A percentile compares a stretch with the other conserved stretches of the same genome.
Conservation (phyloP, 2,888 invertebrate genomes). For the Caenorhabditis plicata region DNA sequence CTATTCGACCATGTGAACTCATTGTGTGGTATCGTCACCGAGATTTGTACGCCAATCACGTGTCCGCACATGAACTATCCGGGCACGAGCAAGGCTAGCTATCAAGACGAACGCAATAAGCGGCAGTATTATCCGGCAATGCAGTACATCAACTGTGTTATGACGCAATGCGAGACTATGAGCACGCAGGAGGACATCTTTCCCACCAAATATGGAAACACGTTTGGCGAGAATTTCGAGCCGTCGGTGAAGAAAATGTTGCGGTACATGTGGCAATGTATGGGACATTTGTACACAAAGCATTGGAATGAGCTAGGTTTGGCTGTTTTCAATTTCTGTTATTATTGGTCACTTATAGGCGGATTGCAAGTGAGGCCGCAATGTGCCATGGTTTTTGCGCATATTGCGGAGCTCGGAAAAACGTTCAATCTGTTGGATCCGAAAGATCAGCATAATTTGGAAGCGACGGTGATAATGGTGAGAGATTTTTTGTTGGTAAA, state of each 20-base stretch:
- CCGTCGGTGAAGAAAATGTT: conserved; percentile 49
- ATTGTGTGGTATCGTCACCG: conserved; percentile 95
- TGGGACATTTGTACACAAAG: conserved; percentile 60
- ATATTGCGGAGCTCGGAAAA: conserved; percentile 50
- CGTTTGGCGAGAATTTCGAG: conserved; percentile 56
- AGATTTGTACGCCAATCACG: conserved; percentile 92
- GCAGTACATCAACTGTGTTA: conserved; percentile 62
- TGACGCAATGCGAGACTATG: conserved; percentile 57
- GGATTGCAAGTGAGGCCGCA: conserved; percentile 59
- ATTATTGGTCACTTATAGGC: conserved; percentile 16
- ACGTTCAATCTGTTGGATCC: conserved; percentile 23
- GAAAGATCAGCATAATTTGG: conserved; percentile 43
- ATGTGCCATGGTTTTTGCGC: conserved; percentile 55
- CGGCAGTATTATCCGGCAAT: conserved; percentile 57
- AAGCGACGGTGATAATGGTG: conserved; percentile 31
- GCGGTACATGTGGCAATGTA: conserved; percentile 58
- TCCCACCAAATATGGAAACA: conserved; percentile 62
- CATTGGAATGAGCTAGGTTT: conserved; percentile 59
- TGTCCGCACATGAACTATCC: conserved; percentile 97
- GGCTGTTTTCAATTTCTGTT: not conserved
- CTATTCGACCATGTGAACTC: conserved; percentile 97
- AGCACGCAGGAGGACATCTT: conserved; percentile 57
- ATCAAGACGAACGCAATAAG: conserved; percentile 59
- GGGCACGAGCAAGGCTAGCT: conserved; percentile 69
- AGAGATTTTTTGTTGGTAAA: not conserved